A percentile compares a stretch with the other conserved stretches of the same genome.
These are phyloP conservation scores for Rhinolophus ferrumequinum DNA, from an alignment of 2,113 vertebrate genomes.

Conservation along the genomic window DNA sequence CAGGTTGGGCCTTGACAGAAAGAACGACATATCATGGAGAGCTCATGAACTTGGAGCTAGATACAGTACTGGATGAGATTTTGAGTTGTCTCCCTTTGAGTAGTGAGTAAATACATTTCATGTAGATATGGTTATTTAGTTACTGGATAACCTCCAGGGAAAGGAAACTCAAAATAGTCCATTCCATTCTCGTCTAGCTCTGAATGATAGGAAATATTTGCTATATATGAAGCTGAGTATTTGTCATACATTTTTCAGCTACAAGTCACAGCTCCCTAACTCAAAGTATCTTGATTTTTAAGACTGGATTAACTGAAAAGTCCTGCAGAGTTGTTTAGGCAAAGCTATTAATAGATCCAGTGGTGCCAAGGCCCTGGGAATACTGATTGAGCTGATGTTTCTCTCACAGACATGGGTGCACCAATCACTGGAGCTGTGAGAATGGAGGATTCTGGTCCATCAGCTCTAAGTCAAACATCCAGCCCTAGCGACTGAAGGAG, in stretches of 20 bases:
- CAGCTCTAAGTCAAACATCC: background rate
- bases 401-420: background rate
- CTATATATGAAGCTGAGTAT: background rate
- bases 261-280: background rate
- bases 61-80: background rate
- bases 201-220: background rate
- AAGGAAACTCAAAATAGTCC: background rate
- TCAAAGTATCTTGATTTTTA: slow-evolving; percentile 20
- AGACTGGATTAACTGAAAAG: background rate
- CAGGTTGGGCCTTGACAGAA: background rate
- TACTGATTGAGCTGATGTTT: background rate
- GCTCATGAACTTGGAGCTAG: background rate
- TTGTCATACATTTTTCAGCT: background rate
- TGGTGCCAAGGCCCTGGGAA: background rate
- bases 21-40: background rate
- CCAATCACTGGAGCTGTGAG: background rate
- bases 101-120: background rate
- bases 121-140: background rate
- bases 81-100: background rate
- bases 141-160: background rate
- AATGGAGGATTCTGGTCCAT: background rate
- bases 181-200: background rate
- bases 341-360: background rate
- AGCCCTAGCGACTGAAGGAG: background rate
- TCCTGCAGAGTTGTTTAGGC: background rate